Percentiles rank a stretch among this genome's conserved stretches.
Conservation (phyloP, 2,113 vertebrate genomes). For the Ailurus styani region DNA sequence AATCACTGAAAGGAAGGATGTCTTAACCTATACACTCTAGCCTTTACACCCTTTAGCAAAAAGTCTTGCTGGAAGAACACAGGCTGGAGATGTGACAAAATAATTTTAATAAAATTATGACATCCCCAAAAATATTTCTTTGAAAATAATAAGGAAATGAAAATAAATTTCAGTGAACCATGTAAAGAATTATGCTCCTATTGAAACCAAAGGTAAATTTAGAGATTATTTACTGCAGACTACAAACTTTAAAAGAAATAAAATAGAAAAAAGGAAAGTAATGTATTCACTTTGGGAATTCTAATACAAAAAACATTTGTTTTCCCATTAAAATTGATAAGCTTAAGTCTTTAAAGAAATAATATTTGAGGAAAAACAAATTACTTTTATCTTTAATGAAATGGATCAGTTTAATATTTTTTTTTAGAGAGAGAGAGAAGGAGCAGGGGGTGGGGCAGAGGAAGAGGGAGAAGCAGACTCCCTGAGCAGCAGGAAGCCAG, state of each 20-base stretch:
- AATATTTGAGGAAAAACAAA: background rate
- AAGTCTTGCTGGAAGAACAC: background rate
- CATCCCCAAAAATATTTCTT: background rate
- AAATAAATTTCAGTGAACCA: background rate
- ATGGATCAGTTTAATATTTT: too few relatives aligned
- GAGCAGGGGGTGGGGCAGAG: too few relatives aligned
- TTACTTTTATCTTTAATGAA: background rate
- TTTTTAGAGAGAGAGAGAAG: too few relatives aligned
- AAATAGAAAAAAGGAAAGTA: background rate
- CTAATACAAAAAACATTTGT: background rate
- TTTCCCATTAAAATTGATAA: background rate
- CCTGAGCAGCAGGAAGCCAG: too few relatives aligned
- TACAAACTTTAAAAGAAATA: background rate
- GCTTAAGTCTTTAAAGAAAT: background rate
- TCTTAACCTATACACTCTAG: background rate
- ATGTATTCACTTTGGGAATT: background rate
- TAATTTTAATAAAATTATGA: background rate
- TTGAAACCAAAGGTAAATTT: background rate
- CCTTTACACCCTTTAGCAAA: background rate
- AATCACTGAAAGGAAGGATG: background rate
- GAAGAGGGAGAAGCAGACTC: too few relatives aligned
- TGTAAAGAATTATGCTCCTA: background rate
- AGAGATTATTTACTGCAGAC: background rate
- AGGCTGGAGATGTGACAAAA: background rate
- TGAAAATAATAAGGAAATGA: background rate